Evolutionary conservation across 2,113 vertebrate genomes (phyloP), one percentile per base, ranked within the genome.

Genomic region (Bufo gargarizans): DNA sequence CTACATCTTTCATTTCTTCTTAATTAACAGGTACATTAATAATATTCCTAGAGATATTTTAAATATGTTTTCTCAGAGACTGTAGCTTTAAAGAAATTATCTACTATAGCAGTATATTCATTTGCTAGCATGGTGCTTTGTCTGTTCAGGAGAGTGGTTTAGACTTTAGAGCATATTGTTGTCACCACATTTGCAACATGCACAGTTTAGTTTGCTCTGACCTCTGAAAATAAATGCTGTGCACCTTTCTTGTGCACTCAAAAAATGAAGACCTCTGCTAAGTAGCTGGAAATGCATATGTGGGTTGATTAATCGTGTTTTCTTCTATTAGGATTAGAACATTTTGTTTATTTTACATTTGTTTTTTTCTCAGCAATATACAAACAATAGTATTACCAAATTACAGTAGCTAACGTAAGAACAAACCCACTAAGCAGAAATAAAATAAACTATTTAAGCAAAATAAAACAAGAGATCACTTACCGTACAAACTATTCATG

Each of bases 141-240:
- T 59, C 79, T 86, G 56, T 86, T 82, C 55, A 20, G 79, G 58
- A 59, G 67, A 71, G 84, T 61, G 82, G 59, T 56, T 71, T 71
- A 49, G 33, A 33, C 33, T 33, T 33, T 33, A 4, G n/a, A 84
- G 65, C 86, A 71, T 71, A 79, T 53, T 71, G 33, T 33, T 81
- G 53, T 72, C 43, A 86, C 12, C 50, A 80, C 19, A 58, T 59
- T 80, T 80, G 78, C 63, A 80, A 22, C 22, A 56, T 81, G 53
- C 59, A 87, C 65, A 87, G 53, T 78, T 67, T 71, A 81, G 5
- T 80, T 80, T 58, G 61, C 22, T 20, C 43, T 71, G 45, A 55
- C 77, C 63, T 87, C 65, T 87, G 49, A 69, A 86, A 86, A 53
- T 78, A 86, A 69, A 55, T 53, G 69, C 76, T 77, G 59, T 69